Percentiles rank a stretch among this genome's conserved stretches.
Evolutionary conservation across 2,888 invertebrate species (phyloP).

Genomic region (Torymus aiolomorphi): DNA sequence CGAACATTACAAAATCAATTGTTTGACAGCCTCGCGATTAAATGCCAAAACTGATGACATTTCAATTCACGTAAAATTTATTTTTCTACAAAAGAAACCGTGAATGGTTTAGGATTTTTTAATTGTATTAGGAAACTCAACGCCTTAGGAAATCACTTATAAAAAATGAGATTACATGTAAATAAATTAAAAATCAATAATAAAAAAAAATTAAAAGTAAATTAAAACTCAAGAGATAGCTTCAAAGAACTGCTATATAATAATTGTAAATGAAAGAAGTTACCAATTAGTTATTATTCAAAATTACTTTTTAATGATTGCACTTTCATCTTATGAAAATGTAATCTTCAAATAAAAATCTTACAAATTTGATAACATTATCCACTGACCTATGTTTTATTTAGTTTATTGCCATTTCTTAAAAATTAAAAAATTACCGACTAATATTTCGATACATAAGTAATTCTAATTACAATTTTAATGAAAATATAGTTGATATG

Average conservation of each 20-base stretch:
- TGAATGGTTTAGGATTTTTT: too few relatives aligned
- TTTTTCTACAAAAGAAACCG: neutral
- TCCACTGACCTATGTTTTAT: neutral
- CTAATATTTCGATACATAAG: slow-evolving; percentile 6
- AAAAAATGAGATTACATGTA: neutral
- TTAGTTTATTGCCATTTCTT: neutral
- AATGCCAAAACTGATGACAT: slow-evolving; percentile 31
- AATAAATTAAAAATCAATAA: slow-evolving; percentile 13
- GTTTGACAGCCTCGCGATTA: slow-evolving; percentile 31
- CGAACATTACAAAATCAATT: slow-evolving; percentile 19
- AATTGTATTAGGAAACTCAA: too few relatives aligned
- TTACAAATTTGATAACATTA: slow-evolving; percentile 17
- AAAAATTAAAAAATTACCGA: slow-evolving; percentile 3
- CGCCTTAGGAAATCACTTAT: too few relatives aligned
- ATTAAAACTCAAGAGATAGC: too few relatives aligned
- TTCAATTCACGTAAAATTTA: neutral
- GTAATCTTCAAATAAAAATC: slow-evolving; percentile 2
- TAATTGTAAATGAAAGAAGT: neutral
- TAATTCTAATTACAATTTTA: neutral
- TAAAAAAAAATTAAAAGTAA: too few relatives aligned
- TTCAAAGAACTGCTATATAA: too few relatives aligned
- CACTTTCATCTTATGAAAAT: slow-evolving; percentile 1
- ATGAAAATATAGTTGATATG: neutral
- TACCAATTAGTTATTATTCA: slow-evolving; percentile 17
- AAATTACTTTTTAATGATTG: slow-evolving; percentile 16